Evolutionary conservation across 2,888 invertebrate genomes (phyloP).

Genomic region (Galeopsomyia nigrocyanea): DNA sequence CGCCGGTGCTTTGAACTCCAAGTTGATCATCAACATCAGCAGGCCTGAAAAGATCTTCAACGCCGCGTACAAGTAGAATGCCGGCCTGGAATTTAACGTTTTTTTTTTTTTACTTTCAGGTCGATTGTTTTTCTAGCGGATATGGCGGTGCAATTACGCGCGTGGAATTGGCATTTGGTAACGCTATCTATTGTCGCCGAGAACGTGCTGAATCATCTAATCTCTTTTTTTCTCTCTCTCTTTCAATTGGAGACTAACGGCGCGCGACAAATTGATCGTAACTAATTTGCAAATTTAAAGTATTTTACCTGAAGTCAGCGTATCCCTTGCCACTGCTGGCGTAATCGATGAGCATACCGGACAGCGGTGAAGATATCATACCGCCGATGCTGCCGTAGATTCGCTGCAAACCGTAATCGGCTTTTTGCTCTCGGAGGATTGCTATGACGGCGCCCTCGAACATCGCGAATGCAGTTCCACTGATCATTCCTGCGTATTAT

Average conservation of each 20-base stretch:
- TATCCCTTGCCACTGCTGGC: constrained; percentile 79
- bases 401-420: constrained; percentile 83
- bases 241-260: too few species aligned
- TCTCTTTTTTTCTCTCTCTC: too few species aligned
- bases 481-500: constrained; percentile 76
- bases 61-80: constrained; percentile 81
- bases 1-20: constrained; percentile 83
- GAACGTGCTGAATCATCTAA: too few species aligned
- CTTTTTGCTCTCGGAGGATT: constrained; percentile 80
- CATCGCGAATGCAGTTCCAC: constrained; percentile 84
- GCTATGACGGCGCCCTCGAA: constrained; percentile 86
- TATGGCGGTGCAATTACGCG: too few species aligned
- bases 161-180: too few species aligned
- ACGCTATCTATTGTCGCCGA: too few species aligned
- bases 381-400: constrained; percentile 83
- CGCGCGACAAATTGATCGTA: neutral
- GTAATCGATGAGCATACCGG: constrained; percentile 81
- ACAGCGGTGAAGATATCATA: constrained; percentile 84
- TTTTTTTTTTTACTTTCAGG: too few species aligned
- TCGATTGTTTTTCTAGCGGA: too few species aligned
- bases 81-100: constrained; percentile 72
- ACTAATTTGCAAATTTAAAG: constrained; percentile 5
- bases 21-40: constrained; percentile 79
- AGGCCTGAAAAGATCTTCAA: constrained; percentile 78
- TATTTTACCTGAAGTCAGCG: constrained; percentile 78